These are phyloP conservation scores for Noturus placidus DNA, from an alignment of 2,113 vertebrate genomes.

Conservation along the genomic window DNA sequence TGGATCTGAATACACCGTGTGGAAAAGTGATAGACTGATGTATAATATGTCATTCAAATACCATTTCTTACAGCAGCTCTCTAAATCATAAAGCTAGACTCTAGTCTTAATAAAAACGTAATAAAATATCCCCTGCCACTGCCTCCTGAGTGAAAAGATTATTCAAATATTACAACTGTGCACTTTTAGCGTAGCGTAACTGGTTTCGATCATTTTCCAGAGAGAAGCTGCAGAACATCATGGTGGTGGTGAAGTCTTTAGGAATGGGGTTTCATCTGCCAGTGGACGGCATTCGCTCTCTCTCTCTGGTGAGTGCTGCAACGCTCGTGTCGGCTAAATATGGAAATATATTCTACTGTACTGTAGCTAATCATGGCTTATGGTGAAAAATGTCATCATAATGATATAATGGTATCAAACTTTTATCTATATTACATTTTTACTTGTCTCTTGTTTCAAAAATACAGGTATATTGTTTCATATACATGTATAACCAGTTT, in stretches of 20 bases:
- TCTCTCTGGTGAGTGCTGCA: conserved; percentile 77
- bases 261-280: conserved; percentile 96
- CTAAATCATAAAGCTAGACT: neutral
- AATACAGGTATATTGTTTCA: neutral
- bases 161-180: neutral
- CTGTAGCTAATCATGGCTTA: neutral
- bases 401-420: neutral
- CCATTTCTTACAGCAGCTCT: neutral
- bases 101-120: neutral
- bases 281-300: conserved; percentile 85
- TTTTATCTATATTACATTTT: neutral
- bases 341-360: too few species aligned
- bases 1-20: neutral
- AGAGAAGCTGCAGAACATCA: conserved; percentile 81
- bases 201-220: conserved; percentile 62
- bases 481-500: neutral
- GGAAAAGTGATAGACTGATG: neutral
- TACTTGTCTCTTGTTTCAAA: neutral
- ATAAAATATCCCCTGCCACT: neutral
- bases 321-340: neutral
- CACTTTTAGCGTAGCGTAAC: neutral
- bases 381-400: neutral
- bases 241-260: conserved; percentile 91
- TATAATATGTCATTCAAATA: neutral
- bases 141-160: conserved; percentile 3